Base-by-base conservation (phyloP, 2,113 vertebrate genomes). In the Panthera tigris region DNA sequence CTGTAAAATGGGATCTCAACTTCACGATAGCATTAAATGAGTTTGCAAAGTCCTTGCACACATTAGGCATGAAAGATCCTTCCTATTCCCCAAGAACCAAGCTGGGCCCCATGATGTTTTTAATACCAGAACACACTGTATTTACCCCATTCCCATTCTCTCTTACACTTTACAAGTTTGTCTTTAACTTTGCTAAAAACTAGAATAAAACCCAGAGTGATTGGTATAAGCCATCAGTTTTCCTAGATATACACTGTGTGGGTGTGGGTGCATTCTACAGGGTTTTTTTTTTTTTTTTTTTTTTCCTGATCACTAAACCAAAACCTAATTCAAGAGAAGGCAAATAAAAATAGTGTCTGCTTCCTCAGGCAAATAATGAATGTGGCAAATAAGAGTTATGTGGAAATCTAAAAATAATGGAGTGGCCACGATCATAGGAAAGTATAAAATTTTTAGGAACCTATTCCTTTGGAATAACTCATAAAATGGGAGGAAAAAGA, bases 291-390 rank as follows among this genome's bases (percentile, higher is more conserved):
- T 63, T n/a, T 84, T 41, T 92, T 74, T 84, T 39, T 57, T 52
- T 36, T n/a, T n/a, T 31, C 66, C 31, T 94, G 74, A 92, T n/a
- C 21, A 92, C 41, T 86, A 93, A 91, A 52, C 18, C 8, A 87
- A 92, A 92, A 84, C 85, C n/a, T 52, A 92, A 88, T 71, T n/a
- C 15, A 83, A 87, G 36, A 89, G 55, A 89, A 82, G n/a, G 8
- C 45, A 93, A 79, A 61, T 82, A 80, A 92, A 82, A 92, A 94
- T 65, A 45, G 6, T 69, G 33, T 33, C 41, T 92, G 23, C 23
- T 93, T 95, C 78, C 50, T 76, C n/a, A 93, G 48, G 33, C 31
- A 95, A 91, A 84, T 90, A 86, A 94, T 65, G 31, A 94, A 81
- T 3, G 39, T 81, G 7, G 16, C 45, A 86, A 82, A 73, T 82